These are phyloP conservation scores for Acanthurus leucopareius DNA, from an alignment of 2,797 vertebrate species.

Conservation along the genomic window DNA sequence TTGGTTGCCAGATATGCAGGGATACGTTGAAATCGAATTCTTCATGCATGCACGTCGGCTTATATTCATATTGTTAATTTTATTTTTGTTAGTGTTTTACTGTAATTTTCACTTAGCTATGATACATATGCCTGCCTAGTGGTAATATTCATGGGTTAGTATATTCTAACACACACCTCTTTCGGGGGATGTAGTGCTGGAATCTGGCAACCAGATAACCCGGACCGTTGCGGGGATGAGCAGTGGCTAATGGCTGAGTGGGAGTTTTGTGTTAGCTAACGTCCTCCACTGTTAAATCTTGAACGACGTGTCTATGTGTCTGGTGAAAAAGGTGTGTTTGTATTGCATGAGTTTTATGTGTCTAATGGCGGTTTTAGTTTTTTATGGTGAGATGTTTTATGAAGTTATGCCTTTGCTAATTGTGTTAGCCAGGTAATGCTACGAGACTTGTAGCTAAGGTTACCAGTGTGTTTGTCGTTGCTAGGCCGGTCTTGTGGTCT, in stretches of 20 bases:
- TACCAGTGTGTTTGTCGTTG: conserved; percentile 77
- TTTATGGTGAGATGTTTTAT: background rate
- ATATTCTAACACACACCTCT: rapidly evolving
- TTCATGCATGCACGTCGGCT: rapidly evolving
- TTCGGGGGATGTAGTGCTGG: background rate
- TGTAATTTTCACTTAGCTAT: rapidly evolving
- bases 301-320: background rate
- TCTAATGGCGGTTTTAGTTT: background rate
- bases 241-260: conserved; percentile 60
- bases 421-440: conserved; percentile 62
- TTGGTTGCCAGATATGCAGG: conserved; percentile 61
- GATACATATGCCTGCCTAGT: rapidly evolving
- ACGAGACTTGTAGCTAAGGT: conserved; percentile 59
- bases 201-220: conserved; percentile 51
- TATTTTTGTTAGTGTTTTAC: no score
- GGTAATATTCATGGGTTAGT: background rate
- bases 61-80: background rate
- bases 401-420: background rate
- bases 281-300: conserved; percentile 25
- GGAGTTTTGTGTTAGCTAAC: conserved; percentile 52
- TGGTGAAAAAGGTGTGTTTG: background rate
- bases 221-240: conserved; percentile 35
- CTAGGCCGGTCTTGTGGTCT: conserved; percentile 65
- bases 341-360: background rate
- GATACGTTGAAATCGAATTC: background rate